A percentile compares a stretch with the other conserved stretches of the same genome.
phyloP scores from a whole-genome alignment of 2,888 invertebrate species.

The Falcaria lacertinaria region DNA sequence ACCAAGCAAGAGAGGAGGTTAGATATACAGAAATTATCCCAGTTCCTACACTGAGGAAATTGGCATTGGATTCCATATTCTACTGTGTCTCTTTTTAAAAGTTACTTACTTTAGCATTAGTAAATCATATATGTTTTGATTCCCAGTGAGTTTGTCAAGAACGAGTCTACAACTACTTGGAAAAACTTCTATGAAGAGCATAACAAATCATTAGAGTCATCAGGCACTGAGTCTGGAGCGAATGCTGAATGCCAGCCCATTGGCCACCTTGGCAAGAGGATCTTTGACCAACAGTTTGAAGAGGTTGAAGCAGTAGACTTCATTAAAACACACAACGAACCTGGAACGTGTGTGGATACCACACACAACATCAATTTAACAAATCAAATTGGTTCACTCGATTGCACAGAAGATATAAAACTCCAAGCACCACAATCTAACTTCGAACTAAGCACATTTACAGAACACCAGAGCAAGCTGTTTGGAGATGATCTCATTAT shows the following conservation, averaged over 20 bases:
- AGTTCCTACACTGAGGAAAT: no score
- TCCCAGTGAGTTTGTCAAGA: slow-evolving; percentile 62
- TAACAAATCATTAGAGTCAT: slow-evolving; percentile 62
- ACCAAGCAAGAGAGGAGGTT: no score
- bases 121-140: no score
- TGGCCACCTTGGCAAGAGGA: slow-evolving; percentile 52
- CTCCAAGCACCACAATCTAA: slow-evolving; percentile 37
- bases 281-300: slow-evolving; percentile 61
- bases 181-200: slow-evolving; percentile 70
- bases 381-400: slow-evolving; percentile 49
- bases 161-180: slow-evolving; percentile 72
- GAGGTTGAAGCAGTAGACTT: slow-evolving; percentile 54
- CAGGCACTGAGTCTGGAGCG: slow-evolving; percentile 50
- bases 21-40: no score
- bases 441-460: slow-evolving; percentile 54
- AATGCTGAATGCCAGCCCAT: slow-evolving; percentile 37
- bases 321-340: slow-evolving; percentile 25
- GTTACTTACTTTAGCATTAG: no score
- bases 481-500: slow-evolving; percentile 49
- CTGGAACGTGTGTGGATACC: slow-evolving; percentile 30
- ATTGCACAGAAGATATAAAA: slow-evolving; percentile 34
- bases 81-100: no score
- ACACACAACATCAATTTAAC: slow-evolving; percentile 46
- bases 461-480: slow-evolving; percentile 51
- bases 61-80: no score